Base-by-base conservation (phyloP, 2,113 vertebrate genomes). In the Oryzias woworae region DNA sequence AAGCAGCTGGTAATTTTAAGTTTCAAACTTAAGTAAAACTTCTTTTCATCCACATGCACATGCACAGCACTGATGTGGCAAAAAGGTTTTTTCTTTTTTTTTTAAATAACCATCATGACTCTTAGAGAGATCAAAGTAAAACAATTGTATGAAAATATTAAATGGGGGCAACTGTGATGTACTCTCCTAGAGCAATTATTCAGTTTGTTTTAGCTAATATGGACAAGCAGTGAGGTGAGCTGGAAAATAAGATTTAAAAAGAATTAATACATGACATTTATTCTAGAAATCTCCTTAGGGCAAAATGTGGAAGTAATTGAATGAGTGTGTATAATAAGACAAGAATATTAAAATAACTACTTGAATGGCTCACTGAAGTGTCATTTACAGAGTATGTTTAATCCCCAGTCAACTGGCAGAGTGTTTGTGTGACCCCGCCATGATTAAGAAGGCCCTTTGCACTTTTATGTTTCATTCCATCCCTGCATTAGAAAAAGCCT, bases 181-280 rank as follows among this genome's bases (percentile, higher is more conserved):
- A 53, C 64, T 58, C 46, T 51, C 59, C 74, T 82, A 69, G 53
- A 55, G 73, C 73, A 83, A 81, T 71, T 58, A 70, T 71, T 84
- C 67, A 61, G 75, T 81, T 85, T 85, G 52, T 77, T 50, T 59
- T 66, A 47, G 77, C 62, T 91, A 85, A 87, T 87, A 88, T 86
- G 84, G 85, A 65, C 80, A 89, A 78, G 75, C 67, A 53, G 70
- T 70, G 71, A 86, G 80, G 71, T 81, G 66, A 82, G 58, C 78
- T 69, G 53, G 73, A 73, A 77, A 77, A 86, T 65, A 57, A 75
- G 55, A 66, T 85, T 86, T 73, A 49, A 70, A 75, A 53, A 62
- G 71, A 79, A 84, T 78, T 77, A 64, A 86, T 78, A 79, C 68
- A 83, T 69, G 73, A 54, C 64, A 76, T 84, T 82, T 84, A 81